Evolutionary conservation across 2,888 invertebrate genomes (phyloP).

Genomic region (Lordiphosa andalusiaca): DNA sequence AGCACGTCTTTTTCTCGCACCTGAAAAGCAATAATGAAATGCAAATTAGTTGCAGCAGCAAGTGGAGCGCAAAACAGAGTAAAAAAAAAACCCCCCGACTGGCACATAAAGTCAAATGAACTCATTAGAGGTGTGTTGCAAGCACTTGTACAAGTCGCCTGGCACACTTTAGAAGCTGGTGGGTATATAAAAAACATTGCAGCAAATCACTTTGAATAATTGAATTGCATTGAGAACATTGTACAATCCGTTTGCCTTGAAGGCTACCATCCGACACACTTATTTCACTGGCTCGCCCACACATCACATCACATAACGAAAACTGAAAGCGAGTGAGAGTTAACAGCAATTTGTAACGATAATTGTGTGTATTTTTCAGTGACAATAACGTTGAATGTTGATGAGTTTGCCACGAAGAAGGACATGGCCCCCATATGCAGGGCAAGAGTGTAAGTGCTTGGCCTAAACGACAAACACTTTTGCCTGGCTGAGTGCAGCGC

Average conservation of each 20-base stretch:
- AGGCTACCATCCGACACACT: constrained; percentile 8
- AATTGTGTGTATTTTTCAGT: constrained; percentile 74
- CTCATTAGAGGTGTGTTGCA: constrained; percentile 40
- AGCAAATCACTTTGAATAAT: constrained; percentile 59
- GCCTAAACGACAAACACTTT: constrained; percentile 63
- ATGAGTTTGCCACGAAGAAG: constrained; percentile 58
- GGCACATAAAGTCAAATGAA: constrained; percentile 58
- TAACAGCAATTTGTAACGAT: constrained; percentile 73
- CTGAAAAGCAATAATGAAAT: constrained; percentile 56
- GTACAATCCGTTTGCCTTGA: constrained; percentile 2
- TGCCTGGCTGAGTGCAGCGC: constrained; percentile 42
- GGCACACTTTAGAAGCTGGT: constrained; percentile 11
- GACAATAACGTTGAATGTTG: constrained; percentile 72
- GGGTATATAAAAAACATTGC: constrained; percentile 3
- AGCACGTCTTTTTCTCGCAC: constrained; percentile 25
- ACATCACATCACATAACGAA: neutral
- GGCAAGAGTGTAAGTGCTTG: constrained; percentile 24
- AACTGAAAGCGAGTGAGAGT: constrained; percentile 50
- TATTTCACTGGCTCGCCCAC: neutral
- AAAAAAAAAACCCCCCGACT: constrained; percentile 7
- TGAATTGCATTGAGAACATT: constrained; percentile 33
- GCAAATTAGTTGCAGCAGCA: constrained; percentile 50
- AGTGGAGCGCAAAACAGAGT: constrained; percentile 5
- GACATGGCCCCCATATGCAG: constrained; percentile 37
- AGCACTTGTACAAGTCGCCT: constrained; percentile 1